Evolutionary conservation across 2,113 vertebrate genomes (phyloP).

Genomic region (Rutilus rutilus): DNA sequence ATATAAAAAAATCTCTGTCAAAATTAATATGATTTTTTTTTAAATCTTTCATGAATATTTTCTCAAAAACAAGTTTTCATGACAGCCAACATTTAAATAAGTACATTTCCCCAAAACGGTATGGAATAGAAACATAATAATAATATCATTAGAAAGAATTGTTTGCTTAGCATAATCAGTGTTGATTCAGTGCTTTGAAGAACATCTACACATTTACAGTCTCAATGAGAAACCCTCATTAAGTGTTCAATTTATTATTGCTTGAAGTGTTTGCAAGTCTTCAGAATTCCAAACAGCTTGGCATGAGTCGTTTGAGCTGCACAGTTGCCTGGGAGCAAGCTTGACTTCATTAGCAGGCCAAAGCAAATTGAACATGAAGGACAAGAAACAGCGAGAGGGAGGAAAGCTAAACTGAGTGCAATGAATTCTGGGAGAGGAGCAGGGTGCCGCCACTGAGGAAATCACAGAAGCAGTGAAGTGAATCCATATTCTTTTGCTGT

Average conservation of each 20-base stretch:
- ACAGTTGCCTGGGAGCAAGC: slow-evolving; percentile 56
- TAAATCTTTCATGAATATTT: background rate
- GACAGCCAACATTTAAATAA: background rate
- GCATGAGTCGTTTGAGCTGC: slow-evolving; percentile 58
- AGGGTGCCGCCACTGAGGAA: slow-evolving; percentile 43
- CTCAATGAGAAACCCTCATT: slow-evolving; percentile 18
- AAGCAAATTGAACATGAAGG: slow-evolving; percentile 60
- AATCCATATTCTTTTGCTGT: slow-evolving; percentile 61
- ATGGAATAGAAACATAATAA: background rate
- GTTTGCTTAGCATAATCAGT: background rate
- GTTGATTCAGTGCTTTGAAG: slow-evolving; percentile 20
- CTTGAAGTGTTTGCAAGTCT: slow-evolving; percentile 25
- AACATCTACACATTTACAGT: slow-evolving; percentile 19
- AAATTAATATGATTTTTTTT: too few relatives aligned
- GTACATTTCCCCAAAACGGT: background rate
- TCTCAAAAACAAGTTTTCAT: background rate
- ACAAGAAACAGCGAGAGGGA: slow-evolving; percentile 37
- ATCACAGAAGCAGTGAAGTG: slow-evolving; percentile 58
- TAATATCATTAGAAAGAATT: background rate
- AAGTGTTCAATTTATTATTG: slow-evolving; percentile 34
- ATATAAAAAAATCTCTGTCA: too few relatives aligned
- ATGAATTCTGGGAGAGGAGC: slow-evolving; percentile 55
- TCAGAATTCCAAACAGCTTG: slow-evolving; percentile 26
- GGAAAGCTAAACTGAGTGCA: slow-evolving; percentile 37
- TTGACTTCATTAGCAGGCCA: slow-evolving; percentile 61